phyloP scores from a whole-genome alignment of 1,140 invertebrate species.

The Drosophila pseudoobscura region DNA sequence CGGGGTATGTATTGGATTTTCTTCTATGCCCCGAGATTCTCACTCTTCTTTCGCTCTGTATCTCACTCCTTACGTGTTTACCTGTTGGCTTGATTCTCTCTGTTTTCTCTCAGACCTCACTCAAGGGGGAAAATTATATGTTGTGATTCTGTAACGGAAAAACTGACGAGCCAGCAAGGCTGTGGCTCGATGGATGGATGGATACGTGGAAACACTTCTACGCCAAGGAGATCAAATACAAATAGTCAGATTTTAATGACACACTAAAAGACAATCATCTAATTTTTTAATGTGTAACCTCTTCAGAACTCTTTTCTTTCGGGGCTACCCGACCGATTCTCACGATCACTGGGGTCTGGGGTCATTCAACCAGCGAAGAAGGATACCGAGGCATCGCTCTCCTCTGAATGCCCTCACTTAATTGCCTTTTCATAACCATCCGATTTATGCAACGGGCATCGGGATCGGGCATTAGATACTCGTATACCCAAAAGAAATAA shows the following conservation, averaged over 20 bases:
- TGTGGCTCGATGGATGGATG: slow-evolving; percentile 5
- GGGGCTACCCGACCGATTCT: slow-evolving; percentile 48
- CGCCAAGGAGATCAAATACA: slow-evolving; percentile 33
- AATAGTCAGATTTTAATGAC: slow-evolving; percentile 74
- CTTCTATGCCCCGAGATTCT: slow-evolving; percentile 60
- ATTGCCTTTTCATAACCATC: slow-evolving; percentile 69
- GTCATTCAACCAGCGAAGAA: slow-evolving; percentile 64
- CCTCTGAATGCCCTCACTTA: slow-evolving; percentile 40
- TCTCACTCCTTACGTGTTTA: slow-evolving; percentile 19
- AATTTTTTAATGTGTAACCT: slow-evolving; percentile 64
- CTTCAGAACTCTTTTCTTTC: slow-evolving; percentile 57
- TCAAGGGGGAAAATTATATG: slow-evolving; percentile 68
- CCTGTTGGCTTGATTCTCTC: slow-evolving; percentile 9
- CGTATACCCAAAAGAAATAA: slow-evolving; percentile 17
- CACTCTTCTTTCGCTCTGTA: slow-evolving; percentile 7
- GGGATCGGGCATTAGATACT: slow-evolving; percentile 36
- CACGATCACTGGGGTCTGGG: slow-evolving; percentile 53
- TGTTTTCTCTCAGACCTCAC: slow-evolving; percentile 5
- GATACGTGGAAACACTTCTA: slow-evolving; percentile 37
- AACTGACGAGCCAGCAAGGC: slow-evolving; percentile 50
- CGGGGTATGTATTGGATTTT: slow-evolving; percentile 67
- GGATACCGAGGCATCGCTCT: slow-evolving; percentile 20
- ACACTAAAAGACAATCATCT: slow-evolving; percentile 73
- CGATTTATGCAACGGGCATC: slow-evolving; percentile 53
- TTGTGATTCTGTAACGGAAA: slow-evolving; percentile 79